These are phyloP conservation scores for Tyria jacobaeae DNA, from an alignment of 2,888 invertebrate species.

Conservation along the genomic window DNA sequence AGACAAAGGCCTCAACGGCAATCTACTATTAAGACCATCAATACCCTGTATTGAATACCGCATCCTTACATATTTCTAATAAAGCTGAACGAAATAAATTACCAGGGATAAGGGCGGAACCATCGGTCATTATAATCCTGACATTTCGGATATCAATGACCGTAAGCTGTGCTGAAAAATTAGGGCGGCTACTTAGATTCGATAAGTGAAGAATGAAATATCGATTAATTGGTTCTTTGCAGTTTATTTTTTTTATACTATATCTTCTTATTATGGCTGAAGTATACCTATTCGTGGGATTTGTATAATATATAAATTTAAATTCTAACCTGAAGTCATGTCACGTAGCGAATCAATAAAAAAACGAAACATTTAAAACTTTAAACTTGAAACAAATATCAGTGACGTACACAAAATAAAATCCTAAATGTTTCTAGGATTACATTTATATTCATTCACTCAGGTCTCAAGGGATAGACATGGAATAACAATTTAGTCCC, in stretches of 20 bases:
- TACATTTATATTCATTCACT: too few species aligned
- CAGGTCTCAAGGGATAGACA: too few species aligned
- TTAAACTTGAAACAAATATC: too few species aligned
- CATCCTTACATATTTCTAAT: conserved; percentile 22
- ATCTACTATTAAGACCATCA: conserved; percentile 20
- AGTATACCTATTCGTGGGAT: too few species aligned
- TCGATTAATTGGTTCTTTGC: conserved; percentile 13
- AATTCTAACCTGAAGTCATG: too few species aligned
- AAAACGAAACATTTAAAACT: too few species aligned
- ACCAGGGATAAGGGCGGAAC: conserved; percentile 33
- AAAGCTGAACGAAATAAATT: conserved; percentile 46
- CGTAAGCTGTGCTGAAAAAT: conserved; percentile 36
- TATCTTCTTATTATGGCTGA: not conserved
- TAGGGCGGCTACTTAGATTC: conserved; percentile 16
- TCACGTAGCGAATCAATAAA: too few species aligned
- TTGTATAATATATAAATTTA: too few species aligned
- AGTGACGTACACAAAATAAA: too few species aligned
- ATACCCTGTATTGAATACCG: conserved; percentile 6
- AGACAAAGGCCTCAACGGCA: conserved; percentile 12
- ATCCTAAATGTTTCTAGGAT: too few species aligned
- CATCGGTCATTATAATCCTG: conserved; percentile 52
- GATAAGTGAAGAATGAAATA: conserved; percentile 19
- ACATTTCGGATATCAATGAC: conserved; percentile 42
- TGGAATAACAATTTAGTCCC: too few species aligned
- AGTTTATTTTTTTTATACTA: not conserved